These are phyloP conservation scores for Gallinago media DNA, from an alignment of 2,113 vertebrate species.

Conservation along the genomic window DNA sequence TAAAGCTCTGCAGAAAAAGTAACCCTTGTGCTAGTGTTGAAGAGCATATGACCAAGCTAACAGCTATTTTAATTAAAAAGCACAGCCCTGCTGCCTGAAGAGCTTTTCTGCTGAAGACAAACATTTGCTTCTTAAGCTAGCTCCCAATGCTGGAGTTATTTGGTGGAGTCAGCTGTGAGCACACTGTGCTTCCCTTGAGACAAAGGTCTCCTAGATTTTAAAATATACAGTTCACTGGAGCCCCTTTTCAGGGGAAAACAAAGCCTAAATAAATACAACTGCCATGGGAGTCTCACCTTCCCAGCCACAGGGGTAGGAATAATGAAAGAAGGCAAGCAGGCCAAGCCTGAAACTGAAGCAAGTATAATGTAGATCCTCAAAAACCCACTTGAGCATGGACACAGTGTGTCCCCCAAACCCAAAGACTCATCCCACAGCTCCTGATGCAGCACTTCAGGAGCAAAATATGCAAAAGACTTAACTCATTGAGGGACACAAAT, in stretches of 20 bases:
- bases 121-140: slow-evolving; percentile 50
- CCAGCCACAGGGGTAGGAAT: background rate
- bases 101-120: slow-evolving; percentile 58
- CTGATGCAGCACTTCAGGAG: background rate
- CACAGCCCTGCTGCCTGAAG: slow-evolving; percentile 20
- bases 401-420: background rate
- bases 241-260: slow-evolving; percentile 33
- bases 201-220: slow-evolving; percentile 25
- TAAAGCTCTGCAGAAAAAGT: slow-evolving; percentile 30
- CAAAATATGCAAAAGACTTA: background rate
- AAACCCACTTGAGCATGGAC: background rate
- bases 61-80: slow-evolving; percentile 63
- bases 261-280: slow-evolving; percentile 44
- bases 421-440: background rate
- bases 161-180: slow-evolving; percentile 37
- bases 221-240: slow-evolving; percentile 13
- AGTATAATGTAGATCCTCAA: accelerated
- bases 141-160: background rate
- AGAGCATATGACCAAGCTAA: slow-evolving; percentile 41
- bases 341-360: background rate
- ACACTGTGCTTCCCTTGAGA: slow-evolving; percentile 14
- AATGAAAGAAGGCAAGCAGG: background rate
- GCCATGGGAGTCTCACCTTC: background rate
- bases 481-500: background rate
- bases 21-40: slow-evolving; percentile 21